Evolutionary conservation across 1,140 invertebrate genomes (phyloP).

Genomic region (Nephila pilipes): DNA sequence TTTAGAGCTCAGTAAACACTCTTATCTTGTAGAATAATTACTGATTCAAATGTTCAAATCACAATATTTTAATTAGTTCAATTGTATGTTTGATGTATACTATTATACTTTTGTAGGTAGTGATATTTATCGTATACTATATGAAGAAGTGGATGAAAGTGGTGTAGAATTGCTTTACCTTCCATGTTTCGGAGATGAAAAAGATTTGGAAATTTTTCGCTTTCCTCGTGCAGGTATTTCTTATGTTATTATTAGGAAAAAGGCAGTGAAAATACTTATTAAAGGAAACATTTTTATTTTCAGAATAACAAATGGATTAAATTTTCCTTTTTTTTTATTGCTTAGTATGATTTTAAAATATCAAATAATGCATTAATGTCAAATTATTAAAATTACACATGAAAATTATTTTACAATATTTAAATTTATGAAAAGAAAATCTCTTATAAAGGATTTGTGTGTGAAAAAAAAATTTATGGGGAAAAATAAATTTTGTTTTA

Average conservation of each 20-base stretch:
- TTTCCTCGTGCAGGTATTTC: constrained; percentile 92
- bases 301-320: no score
- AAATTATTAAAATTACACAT: no score
- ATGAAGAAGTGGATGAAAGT: constrained; percentile 97
- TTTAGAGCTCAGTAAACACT: background rate
- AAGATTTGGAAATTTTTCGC: constrained; percentile 92
- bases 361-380: no score
- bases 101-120: background rate
- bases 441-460: no score
- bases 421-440: no score
- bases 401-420: no score
- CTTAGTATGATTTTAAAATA: no score
- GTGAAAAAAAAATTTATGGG: no score
- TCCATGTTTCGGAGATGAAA: constrained; percentile 88
- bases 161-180: constrained; percentile 95
- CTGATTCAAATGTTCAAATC: background rate
- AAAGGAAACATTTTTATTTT: no score
- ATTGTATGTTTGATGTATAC: background rate
- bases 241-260: background rate
- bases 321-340: no score
- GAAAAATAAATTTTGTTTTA: no score
- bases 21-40: background rate
- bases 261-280: background rate
- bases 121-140: constrained; percentile 90
- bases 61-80: no score